Base-by-base conservation (phyloP, 2,797 vertebrate species). In the Anguilla obscura region DNA sequence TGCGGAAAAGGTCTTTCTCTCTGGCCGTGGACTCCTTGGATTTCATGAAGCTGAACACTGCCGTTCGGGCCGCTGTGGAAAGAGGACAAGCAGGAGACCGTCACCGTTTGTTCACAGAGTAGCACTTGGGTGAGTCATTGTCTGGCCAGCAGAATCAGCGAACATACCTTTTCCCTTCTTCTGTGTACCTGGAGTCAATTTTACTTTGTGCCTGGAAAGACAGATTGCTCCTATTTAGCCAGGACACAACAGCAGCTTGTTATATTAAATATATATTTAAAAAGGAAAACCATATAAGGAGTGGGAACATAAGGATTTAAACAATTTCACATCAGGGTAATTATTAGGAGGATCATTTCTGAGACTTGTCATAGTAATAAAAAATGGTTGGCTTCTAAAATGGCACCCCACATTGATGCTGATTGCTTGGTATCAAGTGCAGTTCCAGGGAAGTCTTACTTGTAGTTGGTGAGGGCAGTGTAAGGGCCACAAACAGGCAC, bases 111-210 rank as follows among this genome's bases (percentile, higher is more conserved):
- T 0, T 9, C 6, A 0, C 52, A 82, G 16, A 45, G 52, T 7
- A 8, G 0, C 88, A 60, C 86, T 1, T 14, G 52, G 69, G 14
- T 40, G 86, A 45, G 6, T 36, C 63, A 74, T 83, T 85, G 56
- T 7, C 54, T 24, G n/a, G 50, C 82, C 27, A 86, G 33, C n/a
- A 3, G 30, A 16, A 36, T 12, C n/a, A 66, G 2, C 30, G 0
- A 21, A 21, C 87, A 21, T 96, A 99, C 99, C 98, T 97, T 99
- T 99, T 83, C 99, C 99, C 92, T 99, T 99, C 95, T 99, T 99
- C 89, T 99, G 98, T 8, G 97, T 92, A 85, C 99, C 99, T 0
- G 99, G 99, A 0, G 98, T 99, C 91, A 99, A 94, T 92, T 99
- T 99, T 86, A 99, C 99, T 92, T 98, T 99, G 21, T 98, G 97